Evolutionary conservation across 1,140 invertebrate genomes (phyloP).

Genomic region (Colletes gigas): DNA sequence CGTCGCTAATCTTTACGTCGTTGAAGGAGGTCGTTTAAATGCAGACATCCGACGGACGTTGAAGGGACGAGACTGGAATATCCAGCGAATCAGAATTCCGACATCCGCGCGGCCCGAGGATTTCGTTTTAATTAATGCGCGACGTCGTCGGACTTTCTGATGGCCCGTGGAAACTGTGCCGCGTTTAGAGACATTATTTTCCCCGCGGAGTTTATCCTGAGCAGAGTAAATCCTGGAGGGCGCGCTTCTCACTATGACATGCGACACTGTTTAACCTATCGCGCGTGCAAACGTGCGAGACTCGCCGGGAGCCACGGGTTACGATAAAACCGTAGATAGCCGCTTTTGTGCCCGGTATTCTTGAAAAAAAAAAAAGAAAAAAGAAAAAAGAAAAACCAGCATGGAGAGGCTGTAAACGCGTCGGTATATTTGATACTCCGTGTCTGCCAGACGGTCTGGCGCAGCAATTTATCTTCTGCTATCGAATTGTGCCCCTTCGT

Average conservation of each 20-base stretch:
- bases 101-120: background rate
- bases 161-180: constrained; percentile 37
- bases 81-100: constrained; percentile 10
- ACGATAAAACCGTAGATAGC: constrained; percentile 9
- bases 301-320: constrained; percentile 27
- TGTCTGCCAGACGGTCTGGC: background rate
- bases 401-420: no score
- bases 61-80: background rate
- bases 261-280: constrained; percentile 61
- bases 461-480: no score
- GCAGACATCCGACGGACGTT: background rate
- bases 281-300: constrained; percentile 51
- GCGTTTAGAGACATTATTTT: constrained; percentile 29
- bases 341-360: background rate
- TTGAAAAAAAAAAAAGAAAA: background rate
- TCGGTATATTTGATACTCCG: background rate
- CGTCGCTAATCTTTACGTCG: background rate
- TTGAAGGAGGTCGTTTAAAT: constrained; percentile 8
- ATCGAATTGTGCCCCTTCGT: background rate
- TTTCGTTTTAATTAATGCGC: constrained; percentile 27
- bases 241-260: constrained; percentile 8
- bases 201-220: constrained; percentile 11
- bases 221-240: constrained; percentile 28
- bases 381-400: background rate
- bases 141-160: constrained; percentile 7